Evolutionary conservation across 2,888 invertebrate genomes (phyloP).

Genomic region (Coleophora flavipennella): DNA sequence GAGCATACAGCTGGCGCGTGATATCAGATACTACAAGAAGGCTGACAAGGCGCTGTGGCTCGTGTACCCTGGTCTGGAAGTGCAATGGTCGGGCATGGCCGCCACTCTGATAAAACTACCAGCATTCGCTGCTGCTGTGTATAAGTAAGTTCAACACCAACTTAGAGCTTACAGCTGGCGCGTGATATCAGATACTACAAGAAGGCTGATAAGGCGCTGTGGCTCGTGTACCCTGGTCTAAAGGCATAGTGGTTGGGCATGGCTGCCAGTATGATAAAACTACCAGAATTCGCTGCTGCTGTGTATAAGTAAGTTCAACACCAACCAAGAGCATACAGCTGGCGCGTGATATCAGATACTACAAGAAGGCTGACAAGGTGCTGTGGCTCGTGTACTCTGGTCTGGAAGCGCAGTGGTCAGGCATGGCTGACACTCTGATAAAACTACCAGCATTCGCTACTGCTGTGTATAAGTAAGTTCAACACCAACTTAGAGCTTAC

Average conservation of each 20-base stretch:
- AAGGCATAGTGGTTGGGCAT: constrained; percentile 91
- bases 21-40: constrained; percentile 75
- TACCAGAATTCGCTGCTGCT: constrained; percentile 81
- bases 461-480: constrained; percentile 75
- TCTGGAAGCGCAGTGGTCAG: constrained; percentile 91
- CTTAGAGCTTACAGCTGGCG: constrained; percentile 41
- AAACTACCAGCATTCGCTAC: constrained; percentile 80
- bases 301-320: constrained; percentile 70
- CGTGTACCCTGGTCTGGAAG: constrained; percentile 93
- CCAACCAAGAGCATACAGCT: constrained; percentile 44
- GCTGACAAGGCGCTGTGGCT: constrained; percentile 84
- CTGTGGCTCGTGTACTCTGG: constrained; percentile 94
- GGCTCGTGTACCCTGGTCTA: constrained; percentile 95
- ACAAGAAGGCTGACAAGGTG: constrained; percentile 76
- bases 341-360: constrained; percentile 70
- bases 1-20: constrained; percentile 48
- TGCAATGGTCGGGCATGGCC: constrained; percentile 91
- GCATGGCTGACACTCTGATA: constrained; percentile 86
- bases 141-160: constrained; percentile 55
- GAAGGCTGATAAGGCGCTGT: constrained; percentile 79
- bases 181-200: constrained; percentile 74
- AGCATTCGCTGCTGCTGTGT: constrained; percentile 80
- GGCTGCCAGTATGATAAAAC: constrained; percentile 81
- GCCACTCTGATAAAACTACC: constrained; percentile 81
- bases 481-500: constrained; percentile 37